phyloP scores from a whole-genome alignment of 1,140 invertebrate species.

The Temnothorax nylanderi region DNA sequence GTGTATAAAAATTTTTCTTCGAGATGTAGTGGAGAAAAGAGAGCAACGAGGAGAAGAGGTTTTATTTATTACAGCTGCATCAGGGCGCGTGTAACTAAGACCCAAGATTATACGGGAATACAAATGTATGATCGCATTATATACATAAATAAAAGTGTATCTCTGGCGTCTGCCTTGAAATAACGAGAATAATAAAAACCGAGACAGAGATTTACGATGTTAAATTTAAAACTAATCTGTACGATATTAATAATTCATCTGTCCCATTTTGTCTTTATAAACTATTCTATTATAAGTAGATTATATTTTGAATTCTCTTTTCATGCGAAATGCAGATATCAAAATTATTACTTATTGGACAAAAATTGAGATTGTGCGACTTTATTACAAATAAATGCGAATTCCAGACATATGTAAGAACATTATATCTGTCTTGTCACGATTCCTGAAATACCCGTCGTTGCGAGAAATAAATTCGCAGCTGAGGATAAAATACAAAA shows the following conservation, averaged over 20 bases:
- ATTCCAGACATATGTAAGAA: neutral
- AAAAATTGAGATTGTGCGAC: neutral
- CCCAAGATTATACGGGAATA: slow-evolving; percentile 13
- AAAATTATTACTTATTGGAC: neutral
- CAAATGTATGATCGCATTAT: slow-evolving; percentile 20
- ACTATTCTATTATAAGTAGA: neutral
- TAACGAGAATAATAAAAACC: slow-evolving; percentile 9
- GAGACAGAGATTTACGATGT: neutral
- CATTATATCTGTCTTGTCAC: neutral
- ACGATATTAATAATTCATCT: neutral
- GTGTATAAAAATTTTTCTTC: neutral
- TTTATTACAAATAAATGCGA: neutral
- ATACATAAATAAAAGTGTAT: slow-evolving; percentile 20
- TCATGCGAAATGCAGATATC: neutral
- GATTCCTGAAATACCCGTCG: neutral
- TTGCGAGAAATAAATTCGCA: neutral
- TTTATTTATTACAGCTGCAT: slow-evolving; percentile 29
- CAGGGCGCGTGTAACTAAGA: slow-evolving; percentile 4
- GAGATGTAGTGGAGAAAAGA: neutral
- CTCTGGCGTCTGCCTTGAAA: neutral
- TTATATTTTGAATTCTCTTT: neutral
- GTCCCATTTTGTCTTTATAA: neutral
- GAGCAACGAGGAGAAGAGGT: neutral
- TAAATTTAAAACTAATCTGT: neutral
- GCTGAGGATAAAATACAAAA: slow-evolving; percentile 35